Evolutionary conservation across 2,888 invertebrate genomes (phyloP).

Genomic region (Tuberolachnus salignus): DNA sequence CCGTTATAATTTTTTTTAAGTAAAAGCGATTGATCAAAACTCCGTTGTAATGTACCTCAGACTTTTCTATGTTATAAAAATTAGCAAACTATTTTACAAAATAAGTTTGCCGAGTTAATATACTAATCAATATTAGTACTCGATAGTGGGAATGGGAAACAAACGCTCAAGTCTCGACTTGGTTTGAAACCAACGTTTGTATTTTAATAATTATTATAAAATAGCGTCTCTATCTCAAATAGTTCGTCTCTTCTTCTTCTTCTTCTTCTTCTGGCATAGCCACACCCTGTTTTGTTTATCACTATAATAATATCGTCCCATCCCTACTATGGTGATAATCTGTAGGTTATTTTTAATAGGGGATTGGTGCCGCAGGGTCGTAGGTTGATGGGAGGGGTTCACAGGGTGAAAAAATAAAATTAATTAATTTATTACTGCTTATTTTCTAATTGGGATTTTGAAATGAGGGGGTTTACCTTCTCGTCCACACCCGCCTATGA

Average conservation of each 20-base stretch:
- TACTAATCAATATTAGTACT: background rate
- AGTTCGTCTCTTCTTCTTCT: background rate
- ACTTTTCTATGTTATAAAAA: background rate
- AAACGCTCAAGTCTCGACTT: background rate
- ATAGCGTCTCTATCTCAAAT: background rate
- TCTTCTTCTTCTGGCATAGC: background rate
- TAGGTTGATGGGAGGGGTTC: no score
- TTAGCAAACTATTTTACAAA: constrained; percentile 7
- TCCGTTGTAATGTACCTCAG: background rate
- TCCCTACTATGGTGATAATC: no score
- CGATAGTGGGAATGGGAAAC: background rate
- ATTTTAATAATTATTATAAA: background rate
- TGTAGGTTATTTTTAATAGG: no score
- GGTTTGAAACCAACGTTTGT: background rate
- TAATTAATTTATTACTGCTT: no score
- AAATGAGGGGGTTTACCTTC: no score
- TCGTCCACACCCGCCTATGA: no score
- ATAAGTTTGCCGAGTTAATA: background rate
- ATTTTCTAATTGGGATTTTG: no score
- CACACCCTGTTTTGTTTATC: no score
- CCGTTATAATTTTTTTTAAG: background rate
- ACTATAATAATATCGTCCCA: no score
- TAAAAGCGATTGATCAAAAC: background rate
- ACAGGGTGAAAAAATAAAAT: no score
- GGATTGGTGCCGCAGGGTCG: no score